These are phyloP conservation scores for Tarsius wallacei DNA, from an alignment of 2,797 vertebrate genomes.

Conservation along the genomic window DNA sequence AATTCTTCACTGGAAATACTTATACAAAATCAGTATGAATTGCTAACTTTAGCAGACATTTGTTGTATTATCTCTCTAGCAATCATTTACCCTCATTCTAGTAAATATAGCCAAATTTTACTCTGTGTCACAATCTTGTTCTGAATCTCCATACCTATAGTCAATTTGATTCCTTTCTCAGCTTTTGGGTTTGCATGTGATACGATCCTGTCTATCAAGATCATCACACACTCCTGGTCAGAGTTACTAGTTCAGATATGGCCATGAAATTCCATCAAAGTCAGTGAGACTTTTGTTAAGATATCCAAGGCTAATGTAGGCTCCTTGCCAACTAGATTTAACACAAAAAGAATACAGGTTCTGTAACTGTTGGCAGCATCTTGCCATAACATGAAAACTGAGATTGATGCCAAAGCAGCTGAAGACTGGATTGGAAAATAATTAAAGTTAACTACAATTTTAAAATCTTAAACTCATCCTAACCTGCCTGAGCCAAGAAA, in stretches of 20 bases:
- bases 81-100: not conserved
- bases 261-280: not conserved
- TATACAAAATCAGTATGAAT: not conserved
- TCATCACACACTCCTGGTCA: not conserved
- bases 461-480: not conserved
- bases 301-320: not conserved
- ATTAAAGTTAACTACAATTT: not conserved
- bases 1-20: not conserved
- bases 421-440: not conserved
- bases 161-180: not conserved
- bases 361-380: not conserved
- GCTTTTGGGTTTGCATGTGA: not conserved
- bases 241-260: not conserved
- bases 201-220: not conserved
- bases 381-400: not conserved
- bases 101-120: not conserved
- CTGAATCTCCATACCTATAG: not conserved
- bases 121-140: not conserved
- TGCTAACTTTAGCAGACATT: not conserved
- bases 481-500: not conserved
- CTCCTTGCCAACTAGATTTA: not conserved
- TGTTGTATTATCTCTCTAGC: not conserved
- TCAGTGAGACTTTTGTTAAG: not conserved
- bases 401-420: not conserved
- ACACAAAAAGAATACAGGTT: not conserved